Percentiles rank a stretch among this genome's conserved stretches.
These are phyloP conservation scores for Pheosia tremula DNA, from an alignment of 2,888 invertebrate species.

Conservation along the genomic window DNA sequence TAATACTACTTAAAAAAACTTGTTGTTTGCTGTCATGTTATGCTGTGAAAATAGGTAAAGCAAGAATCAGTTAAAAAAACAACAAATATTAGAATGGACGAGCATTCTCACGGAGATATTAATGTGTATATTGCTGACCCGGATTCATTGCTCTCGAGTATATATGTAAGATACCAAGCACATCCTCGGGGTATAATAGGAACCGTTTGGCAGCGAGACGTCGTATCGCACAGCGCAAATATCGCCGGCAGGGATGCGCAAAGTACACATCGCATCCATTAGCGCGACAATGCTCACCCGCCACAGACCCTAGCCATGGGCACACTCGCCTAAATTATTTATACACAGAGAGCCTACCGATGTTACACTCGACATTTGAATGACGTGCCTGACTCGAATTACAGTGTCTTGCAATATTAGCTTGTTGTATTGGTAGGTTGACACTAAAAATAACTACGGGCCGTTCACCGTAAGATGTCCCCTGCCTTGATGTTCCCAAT, in stretches of 20 bases:
- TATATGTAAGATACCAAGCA: neutral
- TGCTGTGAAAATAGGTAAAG: too few relatives aligned
- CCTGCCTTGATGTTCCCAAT: too few relatives aligned
- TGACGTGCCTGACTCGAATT: conserved; percentile 47
- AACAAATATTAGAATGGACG: too few relatives aligned
- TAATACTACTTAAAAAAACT: too few relatives aligned
- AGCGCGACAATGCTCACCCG: conserved; percentile 20
- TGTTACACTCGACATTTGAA: conserved; percentile 51
- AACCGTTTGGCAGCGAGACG: conserved; percentile 6
- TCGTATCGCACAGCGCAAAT: conserved; percentile 18
- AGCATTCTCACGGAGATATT: too few relatives aligned
- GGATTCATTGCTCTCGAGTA: too few relatives aligned
- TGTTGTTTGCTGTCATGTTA: too few relatives aligned
- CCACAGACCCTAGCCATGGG: conserved; percentile 12
- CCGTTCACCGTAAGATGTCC: too few relatives aligned
- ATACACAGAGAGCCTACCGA: conserved; percentile 49
- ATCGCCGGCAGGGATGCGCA: conserved; percentile 16
- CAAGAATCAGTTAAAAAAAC: too few relatives aligned
- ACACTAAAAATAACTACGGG: too few relatives aligned
- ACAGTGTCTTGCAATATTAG: neutral
- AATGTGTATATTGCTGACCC: too few relatives aligned
- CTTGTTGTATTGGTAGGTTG: too few relatives aligned
- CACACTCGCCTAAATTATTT: conserved; percentile 51
- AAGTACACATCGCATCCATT: conserved; percentile 34
- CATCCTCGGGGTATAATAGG: conserved; percentile 15